A percentile compares a stretch with the other conserved stretches of the same genome.
phyloP scores from a whole-genome alignment of 1,140 invertebrate genomes.

The Atta cephalotes region DNA sequence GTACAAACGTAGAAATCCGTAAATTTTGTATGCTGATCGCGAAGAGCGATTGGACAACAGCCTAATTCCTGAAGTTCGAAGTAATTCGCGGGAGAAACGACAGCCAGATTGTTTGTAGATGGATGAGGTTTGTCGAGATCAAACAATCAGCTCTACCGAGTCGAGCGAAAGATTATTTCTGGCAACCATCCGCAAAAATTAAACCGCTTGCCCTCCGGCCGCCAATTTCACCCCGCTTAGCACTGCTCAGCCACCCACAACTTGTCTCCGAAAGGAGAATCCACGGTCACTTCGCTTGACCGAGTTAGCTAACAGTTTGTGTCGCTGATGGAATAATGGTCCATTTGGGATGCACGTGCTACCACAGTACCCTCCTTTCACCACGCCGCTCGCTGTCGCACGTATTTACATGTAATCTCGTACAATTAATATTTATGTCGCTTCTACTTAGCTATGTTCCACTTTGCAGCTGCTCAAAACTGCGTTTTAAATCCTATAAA shows the following conservation, averaged over 20 bases:
- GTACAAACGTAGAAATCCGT: constrained; percentile 70
- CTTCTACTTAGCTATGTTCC: constrained; percentile 53
- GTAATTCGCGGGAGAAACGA: constrained; percentile 57
- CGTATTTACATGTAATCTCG: constrained; percentile 85
- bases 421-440: constrained; percentile 85
- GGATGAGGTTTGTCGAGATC: constrained; percentile 80
- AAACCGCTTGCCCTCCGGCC: constrained; percentile 57
- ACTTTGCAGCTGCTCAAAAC: constrained; percentile 19
- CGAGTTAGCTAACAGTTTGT: constrained; percentile 84
- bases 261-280: constrained; percentile 60
- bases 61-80: constrained; percentile 74
- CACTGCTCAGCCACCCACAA: constrained; percentile 2
- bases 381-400: constrained; percentile 64
- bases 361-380: constrained; percentile 75
- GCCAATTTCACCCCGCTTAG: constrained; percentile 20
- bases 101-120: constrained; percentile 56
- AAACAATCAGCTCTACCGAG: constrained; percentile 77
- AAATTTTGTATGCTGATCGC: constrained; percentile 74
- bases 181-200: constrained; percentile 76
- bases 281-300: constrained; percentile 74
- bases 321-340: constrained; percentile 85
- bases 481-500: constrained; percentile 38
- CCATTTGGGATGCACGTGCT: constrained; percentile 85
- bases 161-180: constrained; percentile 75
- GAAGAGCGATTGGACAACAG: constrained; percentile 73